Conservation (phyloP, 2,888 invertebrate genomes). For the Apamea anceps region DNA sequence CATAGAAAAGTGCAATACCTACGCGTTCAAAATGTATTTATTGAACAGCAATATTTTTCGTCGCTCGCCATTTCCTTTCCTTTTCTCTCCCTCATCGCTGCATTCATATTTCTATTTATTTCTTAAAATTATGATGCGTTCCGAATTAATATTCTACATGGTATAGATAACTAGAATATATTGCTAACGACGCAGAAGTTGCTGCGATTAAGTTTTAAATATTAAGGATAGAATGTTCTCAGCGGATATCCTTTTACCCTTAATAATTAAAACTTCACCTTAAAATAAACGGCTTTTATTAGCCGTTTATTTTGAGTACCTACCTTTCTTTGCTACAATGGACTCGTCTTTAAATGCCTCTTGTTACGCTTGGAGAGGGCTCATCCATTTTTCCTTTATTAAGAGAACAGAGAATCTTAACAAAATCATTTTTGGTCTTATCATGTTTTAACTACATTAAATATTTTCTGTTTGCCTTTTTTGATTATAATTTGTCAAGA, state of each 20-base stretch:
- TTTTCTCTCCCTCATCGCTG: too few relatives aligned
- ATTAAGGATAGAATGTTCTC: too few relatives aligned
- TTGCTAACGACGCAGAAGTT: too few relatives aligned
- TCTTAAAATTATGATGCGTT: too few relatives aligned
- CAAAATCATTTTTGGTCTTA: constrained; percentile 13
- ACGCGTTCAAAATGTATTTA: too few relatives aligned
- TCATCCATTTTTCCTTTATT: constrained; percentile 31
- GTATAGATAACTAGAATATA: too few relatives aligned
- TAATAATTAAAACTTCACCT: background rate
- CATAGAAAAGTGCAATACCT: too few relatives aligned
- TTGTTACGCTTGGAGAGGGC: constrained; percentile 17
- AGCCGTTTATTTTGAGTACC: background rate
- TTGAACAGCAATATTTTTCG: too few relatives aligned
- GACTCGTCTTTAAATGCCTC: constrained; percentile 32
- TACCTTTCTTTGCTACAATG: constrained; percentile 6
- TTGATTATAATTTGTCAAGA: background rate
- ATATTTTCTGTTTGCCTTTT: background rate
- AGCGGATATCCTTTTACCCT: background rate
- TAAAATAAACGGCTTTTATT: constrained; percentile 6
- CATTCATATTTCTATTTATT: too few relatives aligned
- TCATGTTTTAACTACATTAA: constrained; percentile 3
- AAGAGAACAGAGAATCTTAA: constrained; percentile 15
- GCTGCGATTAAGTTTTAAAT: too few relatives aligned
- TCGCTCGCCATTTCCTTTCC: too few relatives aligned
- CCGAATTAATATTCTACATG: too few relatives aligned